Percentiles rank a stretch among this genome's conserved stretches.
Evolutionary conservation across 2,888 invertebrate genomes (phyloP).

Genomic region (Eupithecia abbreviata): DNA sequence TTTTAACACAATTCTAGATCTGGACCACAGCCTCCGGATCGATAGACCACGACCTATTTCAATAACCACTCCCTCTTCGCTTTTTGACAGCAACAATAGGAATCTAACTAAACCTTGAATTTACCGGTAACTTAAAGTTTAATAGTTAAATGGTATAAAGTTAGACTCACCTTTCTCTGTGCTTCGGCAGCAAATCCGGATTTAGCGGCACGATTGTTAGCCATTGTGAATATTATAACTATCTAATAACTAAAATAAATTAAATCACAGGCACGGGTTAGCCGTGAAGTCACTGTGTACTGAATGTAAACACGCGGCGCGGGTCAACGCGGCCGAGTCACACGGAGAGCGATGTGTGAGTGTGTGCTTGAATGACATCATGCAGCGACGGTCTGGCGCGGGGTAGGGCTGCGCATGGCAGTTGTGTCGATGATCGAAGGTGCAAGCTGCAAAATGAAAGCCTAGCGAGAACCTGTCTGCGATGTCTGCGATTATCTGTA

Average conservation of each 20-base stretch:
- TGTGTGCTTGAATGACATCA: conserved; percentile 82
- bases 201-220: conserved; percentile 92
- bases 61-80: conserved; percentile 46
- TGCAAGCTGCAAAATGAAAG: conserved; percentile 1
- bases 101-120: background rate
- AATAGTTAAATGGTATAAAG: conserved; percentile 26
- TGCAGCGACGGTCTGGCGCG: conserved; percentile 57
- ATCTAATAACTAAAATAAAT: conserved; percentile 62
- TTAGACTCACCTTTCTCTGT: conserved; percentile 92
- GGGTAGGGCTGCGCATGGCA: conserved; percentile 46
- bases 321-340: conserved; percentile 59
- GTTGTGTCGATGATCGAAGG: conserved; percentile 50
- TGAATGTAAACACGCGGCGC: conserved; percentile 74
- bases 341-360: conserved; percentile 72
- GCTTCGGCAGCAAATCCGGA: conserved; percentile 98
- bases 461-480: background rate
- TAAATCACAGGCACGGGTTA: conserved; percentile 76
- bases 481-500: background rate
- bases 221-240: conserved; percentile 84
- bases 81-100: conserved; percentile 21
- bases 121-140: conserved; percentile 27
- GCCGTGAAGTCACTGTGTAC: conserved; percentile 74
- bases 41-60: conserved; percentile 63
- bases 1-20: conserved; percentile 73
- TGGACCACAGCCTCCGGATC: conserved; percentile 79